Conservation (phyloP, 1,140 invertebrate species). For the Amyelois transitella region DNA sequence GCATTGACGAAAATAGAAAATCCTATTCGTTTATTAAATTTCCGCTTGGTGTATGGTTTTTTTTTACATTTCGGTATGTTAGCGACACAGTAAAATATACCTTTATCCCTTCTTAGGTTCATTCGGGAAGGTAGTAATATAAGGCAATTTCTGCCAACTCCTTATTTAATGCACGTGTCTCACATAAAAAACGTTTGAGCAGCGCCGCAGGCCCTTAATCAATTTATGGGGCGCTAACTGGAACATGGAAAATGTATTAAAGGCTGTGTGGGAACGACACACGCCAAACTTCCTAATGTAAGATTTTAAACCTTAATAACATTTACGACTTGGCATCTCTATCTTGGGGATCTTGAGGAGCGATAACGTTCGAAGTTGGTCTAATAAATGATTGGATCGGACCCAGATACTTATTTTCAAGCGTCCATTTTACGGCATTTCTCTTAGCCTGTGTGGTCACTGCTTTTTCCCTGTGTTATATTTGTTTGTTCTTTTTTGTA, state of each 20-base stretch:
- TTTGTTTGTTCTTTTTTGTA: too few species aligned
- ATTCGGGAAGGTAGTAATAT: too few species aligned
- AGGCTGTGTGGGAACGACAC: conserved; percentile 65
- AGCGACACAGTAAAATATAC: too few species aligned
- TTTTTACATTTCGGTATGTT: too few species aligned
- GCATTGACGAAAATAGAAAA: too few species aligned
- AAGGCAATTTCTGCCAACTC: too few species aligned
- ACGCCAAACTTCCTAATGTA: conserved; percentile 26
- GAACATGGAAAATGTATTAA: conserved; percentile 74
- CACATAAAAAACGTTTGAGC: conserved; percentile 63
- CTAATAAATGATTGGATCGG: background rate
- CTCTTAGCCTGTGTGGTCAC: too few species aligned
- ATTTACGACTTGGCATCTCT: background rate
- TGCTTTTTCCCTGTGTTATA: too few species aligned
- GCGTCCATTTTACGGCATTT: background rate
- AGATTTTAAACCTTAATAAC: background rate
- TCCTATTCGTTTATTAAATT: too few species aligned
- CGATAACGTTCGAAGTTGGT: background rate
- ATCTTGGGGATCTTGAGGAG: background rate
- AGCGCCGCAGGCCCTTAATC: conserved; percentile 64
- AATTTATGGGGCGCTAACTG: conserved; percentile 73
- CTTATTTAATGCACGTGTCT: background rate
- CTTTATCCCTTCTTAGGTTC: too few species aligned
- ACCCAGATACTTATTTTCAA: background rate
- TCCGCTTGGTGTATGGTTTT: too few species aligned